A percentile compares a stretch with the other conserved stretches of the same genome.
Evolutionary conservation across 2,888 invertebrate genomes (phyloP).

Genomic region (Heliconius aoede): DNA sequence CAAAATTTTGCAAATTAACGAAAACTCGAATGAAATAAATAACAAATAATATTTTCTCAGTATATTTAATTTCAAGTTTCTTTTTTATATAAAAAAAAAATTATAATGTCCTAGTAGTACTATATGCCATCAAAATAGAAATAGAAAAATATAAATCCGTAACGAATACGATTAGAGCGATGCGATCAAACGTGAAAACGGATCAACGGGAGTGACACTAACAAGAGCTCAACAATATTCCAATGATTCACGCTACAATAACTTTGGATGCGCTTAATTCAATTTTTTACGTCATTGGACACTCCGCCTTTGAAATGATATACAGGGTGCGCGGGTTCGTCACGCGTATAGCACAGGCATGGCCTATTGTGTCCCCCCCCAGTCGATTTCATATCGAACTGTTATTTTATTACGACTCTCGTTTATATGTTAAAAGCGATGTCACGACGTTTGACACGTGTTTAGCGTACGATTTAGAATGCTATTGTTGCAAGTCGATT

Average conservation of each 20-base stretch:
- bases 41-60: not conserved
- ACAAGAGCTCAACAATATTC: slow-evolving; percentile 69
- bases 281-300: slow-evolving; percentile 73
- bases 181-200: slow-evolving; percentile 49
- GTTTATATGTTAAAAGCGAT: slow-evolving; percentile 71
- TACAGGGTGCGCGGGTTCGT: slow-evolving; percentile 71
- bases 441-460: slow-evolving; percentile 79
- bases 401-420: slow-evolving; percentile 73
- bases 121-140: slow-evolving; percentile 27
- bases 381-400: slow-evolving; percentile 70
- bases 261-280: slow-evolving; percentile 66
- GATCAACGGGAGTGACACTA: slow-evolving; percentile 54
- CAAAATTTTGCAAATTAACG: not conserved
- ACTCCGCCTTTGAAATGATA: slow-evolving; percentile 59
- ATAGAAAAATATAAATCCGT: slow-evolving; percentile 40
- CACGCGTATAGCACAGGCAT: slow-evolving; percentile 65
- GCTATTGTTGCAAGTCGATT: slow-evolving; percentile 71
- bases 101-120: too few relatives aligned
- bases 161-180: slow-evolving; percentile 47
- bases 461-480: slow-evolving; percentile 76
- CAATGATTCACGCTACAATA: slow-evolving; percentile 70
- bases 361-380: slow-evolving; percentile 58
- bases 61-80: too few relatives aligned
- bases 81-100: too few relatives aligned
- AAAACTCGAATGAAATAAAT: not conserved